Base-by-base conservation (phyloP, 2,113 vertebrate genomes). In the Cyanistes caeruleus region DNA sequence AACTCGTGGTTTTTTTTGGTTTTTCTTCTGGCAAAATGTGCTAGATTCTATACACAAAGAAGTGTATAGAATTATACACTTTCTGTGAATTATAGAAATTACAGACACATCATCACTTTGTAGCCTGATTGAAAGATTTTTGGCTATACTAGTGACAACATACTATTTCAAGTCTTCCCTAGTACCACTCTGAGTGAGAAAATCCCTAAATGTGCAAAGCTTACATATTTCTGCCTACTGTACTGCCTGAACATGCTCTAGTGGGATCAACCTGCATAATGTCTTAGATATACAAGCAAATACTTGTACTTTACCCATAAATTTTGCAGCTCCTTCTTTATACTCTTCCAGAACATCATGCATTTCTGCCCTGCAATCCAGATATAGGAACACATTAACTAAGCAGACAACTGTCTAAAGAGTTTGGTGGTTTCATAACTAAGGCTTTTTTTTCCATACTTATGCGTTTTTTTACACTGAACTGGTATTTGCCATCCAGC, bases 311-410 rank as follows among this genome's bases (percentile, higher is more conserved):
- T 98, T 98, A 99, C 99, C 99, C 98, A 99, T 98, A 97, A 99
- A 99, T 85, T 98, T 99, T 55, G 97, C 98, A 96, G 98, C 98
- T 97, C 99, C 99, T 94, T 98, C 98, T 91, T 99, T 99, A 95
- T 98, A 99, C 60, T 99, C 99, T 95, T 99, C 98, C 97, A 99
- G 95, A n/a, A 99, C 98, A 1, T 99, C 99, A 55, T 99, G 98
- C 90, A 99, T 98, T 86, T 99, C 99, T 95, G 98, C 99, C 88
- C 99, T 99, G 85, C 65, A 90, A 95, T 84, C 25, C 68, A 96
- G 95, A 97, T 5, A 97, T 1, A 97, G 76, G 93, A 91, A 76
- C 27, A 93, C 5, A 27, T 84, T 60, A 91, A 67, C 19, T 17
- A 78, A 69, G 27, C 24, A 90, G 60, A 75, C 15, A 79, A 41